These are phyloP conservation scores for Formica selysi DNA, from an alignment of 1,140 invertebrate genomes.

Conservation along the genomic window DNA sequence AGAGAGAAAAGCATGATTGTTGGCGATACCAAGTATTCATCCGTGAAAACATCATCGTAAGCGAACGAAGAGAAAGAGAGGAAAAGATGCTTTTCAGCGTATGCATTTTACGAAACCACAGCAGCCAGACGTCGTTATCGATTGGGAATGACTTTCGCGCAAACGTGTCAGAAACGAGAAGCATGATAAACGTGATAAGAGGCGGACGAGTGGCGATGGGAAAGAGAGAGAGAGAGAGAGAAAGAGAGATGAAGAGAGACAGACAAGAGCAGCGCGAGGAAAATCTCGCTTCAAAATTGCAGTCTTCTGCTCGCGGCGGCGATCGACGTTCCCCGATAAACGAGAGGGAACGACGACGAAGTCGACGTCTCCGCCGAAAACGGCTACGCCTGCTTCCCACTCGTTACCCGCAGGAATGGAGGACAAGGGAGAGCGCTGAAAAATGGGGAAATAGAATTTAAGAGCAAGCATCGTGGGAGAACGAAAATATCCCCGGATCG, in stretches of 20 bases:
- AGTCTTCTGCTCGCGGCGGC: constrained; percentile 73
- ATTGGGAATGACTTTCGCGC: constrained; percentile 77
- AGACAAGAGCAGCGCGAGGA: constrained; percentile 69
- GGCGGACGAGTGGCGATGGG: constrained; percentile 39
- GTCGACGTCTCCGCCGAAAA: constrained; percentile 69
- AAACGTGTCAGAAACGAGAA: constrained; percentile 73
- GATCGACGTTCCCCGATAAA: constrained; percentile 77
- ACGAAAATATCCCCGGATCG: constrained; percentile 57
- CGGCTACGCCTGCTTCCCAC: constrained; percentile 27
- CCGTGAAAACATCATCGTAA: constrained; percentile 39
- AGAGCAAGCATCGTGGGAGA: constrained; percentile 51
- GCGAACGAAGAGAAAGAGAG: constrained; percentile 1
- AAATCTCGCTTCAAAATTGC: constrained; percentile 80
- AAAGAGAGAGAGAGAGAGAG: neutral
- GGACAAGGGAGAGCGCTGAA: constrained; percentile 34
- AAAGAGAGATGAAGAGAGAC: constrained; percentile 31
- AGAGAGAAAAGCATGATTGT: constrained; percentile 9
- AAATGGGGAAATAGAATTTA: constrained; percentile 57
- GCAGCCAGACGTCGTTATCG: constrained; percentile 73
- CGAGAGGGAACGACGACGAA: constrained; percentile 56
- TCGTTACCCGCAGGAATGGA: constrained; percentile 48
- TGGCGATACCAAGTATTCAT: constrained; percentile 15
- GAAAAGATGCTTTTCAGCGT: constrained; percentile 20
- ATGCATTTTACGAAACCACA: constrained; percentile 62
- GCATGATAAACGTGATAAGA: constrained; percentile 76